phyloP scores from a whole-genome alignment of 2,888 invertebrate species.

The Ichneumoninae sp. region DNA sequence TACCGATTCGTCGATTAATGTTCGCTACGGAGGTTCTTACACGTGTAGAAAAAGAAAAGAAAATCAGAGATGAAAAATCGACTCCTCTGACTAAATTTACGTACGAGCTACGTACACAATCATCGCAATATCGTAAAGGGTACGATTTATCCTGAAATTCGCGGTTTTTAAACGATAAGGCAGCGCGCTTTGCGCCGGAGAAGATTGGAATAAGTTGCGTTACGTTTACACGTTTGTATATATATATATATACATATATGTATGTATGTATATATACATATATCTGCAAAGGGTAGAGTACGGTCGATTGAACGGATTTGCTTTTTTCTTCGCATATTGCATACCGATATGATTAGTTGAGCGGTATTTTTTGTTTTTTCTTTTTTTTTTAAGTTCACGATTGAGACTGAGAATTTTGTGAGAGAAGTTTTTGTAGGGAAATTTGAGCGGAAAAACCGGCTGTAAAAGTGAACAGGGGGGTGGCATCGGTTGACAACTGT shows the following conservation, averaged over 20 bases:
- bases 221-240: conserved; percentile 10
- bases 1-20: conserved; percentile 46
- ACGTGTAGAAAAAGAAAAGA: background rate
- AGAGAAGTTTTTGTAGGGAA: conserved; percentile 35
- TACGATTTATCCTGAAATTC: conserved; percentile 5
- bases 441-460: conserved; percentile 36
- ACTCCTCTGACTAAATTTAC: background rate
- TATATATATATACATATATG: background rate
- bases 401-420: conserved; percentile 60
- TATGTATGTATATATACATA: conserved; percentile 5
- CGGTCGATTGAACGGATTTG: conserved; percentile 6
- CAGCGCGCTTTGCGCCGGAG: conserved; percentile 12
- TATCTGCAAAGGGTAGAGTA: conserved; percentile 43
- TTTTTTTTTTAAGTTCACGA: conserved; percentile 46
- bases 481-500: conserved; percentile 53
- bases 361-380: conserved; percentile 39
- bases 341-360: conserved; percentile 11
- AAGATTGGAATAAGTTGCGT: background rate
- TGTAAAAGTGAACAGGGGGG: conserved; percentile 14
- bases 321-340: conserved; percentile 29
- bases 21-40: conserved; percentile 19
- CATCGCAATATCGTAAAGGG: background rate
- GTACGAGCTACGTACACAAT: conserved; percentile 18
- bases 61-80: background rate
- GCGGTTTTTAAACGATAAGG: conserved; percentile 4